Base-by-base conservation (phyloP, 2,113 vertebrate genomes). In the Percina caprodes region DNA sequence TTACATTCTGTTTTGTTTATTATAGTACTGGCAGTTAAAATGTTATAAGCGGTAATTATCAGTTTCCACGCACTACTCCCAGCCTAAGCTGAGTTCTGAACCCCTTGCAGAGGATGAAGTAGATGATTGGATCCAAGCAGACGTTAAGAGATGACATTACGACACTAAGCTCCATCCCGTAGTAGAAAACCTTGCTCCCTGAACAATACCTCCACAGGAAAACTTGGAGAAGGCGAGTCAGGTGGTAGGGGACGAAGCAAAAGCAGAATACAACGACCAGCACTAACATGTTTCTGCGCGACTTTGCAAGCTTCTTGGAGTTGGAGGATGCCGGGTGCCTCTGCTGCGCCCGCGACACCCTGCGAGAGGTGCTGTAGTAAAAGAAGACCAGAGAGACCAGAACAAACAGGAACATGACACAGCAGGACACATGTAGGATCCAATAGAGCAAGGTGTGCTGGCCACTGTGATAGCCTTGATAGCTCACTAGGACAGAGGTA, bases 191-290 rank as follows among this genome's bases (percentile, higher is more conserved):
- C 10, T 19, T 66, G 0, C 9, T 33, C 61, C 52, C 59, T 1
- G 6, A 61, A 49, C 83, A 51, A 21, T 39, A 0, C 2, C n/a
- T 6, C 35, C 26, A 67, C 23, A 80, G 49, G 74, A 92, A 91
- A n/a, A 72, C 75, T n/a, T 84, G 92, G 26, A 92, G 93, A 2
- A 95, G 63, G 13, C 93, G 89, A 0, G 94, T 71, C 69, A 93
- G 45, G 83, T 95, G 92, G 78, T 94, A 94, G 0, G 95, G 95
- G 18, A 95, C 80, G 3, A 95, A 95, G 72, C 95, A 95, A 0
- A 95, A 42, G 45, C 91, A 89, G 83, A 95, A 95, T 21, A 95
- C 89, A 11, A 59, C 19, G 54, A 95, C 90, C 48, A 95, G 83
- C 24, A 85, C 79, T 18, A 21, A 19, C 86, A 94, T 94, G 55